These are phyloP conservation scores for Clarias platycephalus DNA, from an alignment of 2,797 vertebrate species.

Conservation along the genomic window DNA sequence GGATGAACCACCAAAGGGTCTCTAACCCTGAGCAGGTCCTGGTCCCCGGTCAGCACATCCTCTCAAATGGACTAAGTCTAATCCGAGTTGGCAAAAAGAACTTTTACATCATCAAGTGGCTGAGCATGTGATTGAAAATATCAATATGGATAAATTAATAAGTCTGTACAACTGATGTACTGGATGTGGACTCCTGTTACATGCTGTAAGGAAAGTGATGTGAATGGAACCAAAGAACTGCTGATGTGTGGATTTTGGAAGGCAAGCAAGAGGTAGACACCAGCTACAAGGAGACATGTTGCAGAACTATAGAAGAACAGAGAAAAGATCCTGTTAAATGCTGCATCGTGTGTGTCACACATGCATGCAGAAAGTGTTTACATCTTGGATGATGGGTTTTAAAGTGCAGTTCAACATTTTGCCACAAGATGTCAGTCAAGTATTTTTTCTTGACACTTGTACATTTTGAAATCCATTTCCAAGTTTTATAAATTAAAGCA, in stretches of 20 bases:
- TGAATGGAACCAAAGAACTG: not conserved
- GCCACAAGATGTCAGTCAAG: conserved; percentile 56
- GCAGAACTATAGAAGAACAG: not conserved
- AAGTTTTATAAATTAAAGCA: not conserved
- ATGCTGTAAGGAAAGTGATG: too few relatives aligned
- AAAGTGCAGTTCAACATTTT: conserved; percentile 1
- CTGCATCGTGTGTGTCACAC: not conserved
- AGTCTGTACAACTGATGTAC: not conserved
- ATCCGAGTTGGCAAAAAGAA: conserved; percentile 92
- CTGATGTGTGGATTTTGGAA: not conserved
- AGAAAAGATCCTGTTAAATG: not conserved
- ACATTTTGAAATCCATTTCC: not conserved
- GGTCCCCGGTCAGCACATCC: conserved; percentile 84
- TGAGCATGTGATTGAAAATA: conserved; percentile 74
- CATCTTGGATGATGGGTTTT: not conserved
- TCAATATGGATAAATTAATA: not conserved
- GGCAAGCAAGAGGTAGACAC: not conserved
- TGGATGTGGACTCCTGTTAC: not conserved
- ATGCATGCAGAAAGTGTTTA: not conserved
- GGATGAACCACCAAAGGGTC: conserved; percentile 84
- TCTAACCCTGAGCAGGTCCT: conserved; percentile 87
- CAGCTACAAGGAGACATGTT: not conserved
- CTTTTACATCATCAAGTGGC: conserved; percentile 92
- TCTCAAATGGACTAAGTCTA: conserved; percentile 88
- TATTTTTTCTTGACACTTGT: not conserved